Evolutionary conservation across 2,113 vertebrate species (phyloP), one percentile per base, ranked within the genome.

Genomic region (Numida meleagris): DNA sequence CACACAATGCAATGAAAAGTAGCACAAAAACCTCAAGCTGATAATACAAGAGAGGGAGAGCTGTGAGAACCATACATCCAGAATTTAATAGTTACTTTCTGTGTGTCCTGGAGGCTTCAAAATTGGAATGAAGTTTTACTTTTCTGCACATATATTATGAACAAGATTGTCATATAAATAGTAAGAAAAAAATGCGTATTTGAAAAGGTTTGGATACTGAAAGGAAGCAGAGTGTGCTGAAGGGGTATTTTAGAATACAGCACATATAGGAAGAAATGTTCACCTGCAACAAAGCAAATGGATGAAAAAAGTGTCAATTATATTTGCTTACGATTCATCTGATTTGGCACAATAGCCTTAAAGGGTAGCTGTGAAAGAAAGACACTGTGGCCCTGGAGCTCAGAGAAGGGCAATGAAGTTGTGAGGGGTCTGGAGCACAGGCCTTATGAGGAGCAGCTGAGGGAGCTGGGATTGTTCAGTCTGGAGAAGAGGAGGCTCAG

Each of bases 111-210:
- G 9, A 91, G 86, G 38, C 42, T 92, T 79, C 45, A 76, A 80
- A 55, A 73, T 7, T 34, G 14, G 48, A 65, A 73, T 38, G 21
- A 62, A 62, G 27, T 61, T 86, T 68, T 40, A 19, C 33, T 20
- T 50, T 46, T 50, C 62, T 1, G 0, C 75, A 57, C 20, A 73
- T 13, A 17, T 29, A 67, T 18, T 31, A 86, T 62, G 83, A 88
- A 51, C 34, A 45, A 10, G 9, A 48, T 1, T 70, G 36, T 65
- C 29, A 58, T 4, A 53, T 15, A 82, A 83, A 45, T 5, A 83
- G 42, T 50, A 1, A 13, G 9, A 0, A 21, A 24, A 51, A 53
- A 33, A 6, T 61, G 45, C 0, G 1, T 24, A 10, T 58, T 66
- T 82, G 24, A 53, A 36, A 91, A 82, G 38, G 43, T 68, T 48